Base-by-base conservation (phyloP, 2,113 vertebrate species). In the Helogale parvula region DNA sequence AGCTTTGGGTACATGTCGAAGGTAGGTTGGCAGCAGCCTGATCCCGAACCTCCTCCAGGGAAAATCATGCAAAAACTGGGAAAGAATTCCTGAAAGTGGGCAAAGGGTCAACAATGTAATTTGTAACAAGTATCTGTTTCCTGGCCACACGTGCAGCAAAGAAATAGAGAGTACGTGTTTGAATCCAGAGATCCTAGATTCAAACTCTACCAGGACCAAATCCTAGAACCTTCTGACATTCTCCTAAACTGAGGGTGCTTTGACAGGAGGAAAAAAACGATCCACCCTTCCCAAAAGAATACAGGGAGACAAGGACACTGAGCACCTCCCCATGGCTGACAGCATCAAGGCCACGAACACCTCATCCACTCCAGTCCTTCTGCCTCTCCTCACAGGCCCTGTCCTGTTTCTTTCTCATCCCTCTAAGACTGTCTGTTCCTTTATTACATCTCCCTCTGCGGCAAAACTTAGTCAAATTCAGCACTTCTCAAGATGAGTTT, bases 1-100 rank as follows among this genome's bases (percentile, higher is more conserved):
- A 98, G 57, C 82, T 94, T 93, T 69, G 31, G 63, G 88, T 83
- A 90, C 60, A 52, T 96, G 69, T 88, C 88, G 84, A 81, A 57
- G 6, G 29, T 91, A 66, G 33, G 41, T 90, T 96, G 71, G 60
- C 88, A 96, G n/a, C 68, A 89, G 66, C 52, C 83, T 90, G n/a
- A 95, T 23, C 82, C 47, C n/a, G 84, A 87, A 76, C 45, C 69
- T 87, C 38, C 82, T 97, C 31, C 23, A 77, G 54, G 79, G 74
- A 97, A 83, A 91, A 84, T 25, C 41, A 82, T 9, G 31, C 79
- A 88, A 88, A 92, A 96, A 35, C 12, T 65, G n/a, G 41, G 87
- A 93, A 38, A n/a, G 35, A 19, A 33, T n/a, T 81, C 35, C 90
- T 81, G 45, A 87, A 95, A 83, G 69, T 25, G 47, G 65, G 33